Evolutionary conservation across 2,797 vertebrate genomes (phyloP).

Genomic region (Sebastes iracundus): DNA sequence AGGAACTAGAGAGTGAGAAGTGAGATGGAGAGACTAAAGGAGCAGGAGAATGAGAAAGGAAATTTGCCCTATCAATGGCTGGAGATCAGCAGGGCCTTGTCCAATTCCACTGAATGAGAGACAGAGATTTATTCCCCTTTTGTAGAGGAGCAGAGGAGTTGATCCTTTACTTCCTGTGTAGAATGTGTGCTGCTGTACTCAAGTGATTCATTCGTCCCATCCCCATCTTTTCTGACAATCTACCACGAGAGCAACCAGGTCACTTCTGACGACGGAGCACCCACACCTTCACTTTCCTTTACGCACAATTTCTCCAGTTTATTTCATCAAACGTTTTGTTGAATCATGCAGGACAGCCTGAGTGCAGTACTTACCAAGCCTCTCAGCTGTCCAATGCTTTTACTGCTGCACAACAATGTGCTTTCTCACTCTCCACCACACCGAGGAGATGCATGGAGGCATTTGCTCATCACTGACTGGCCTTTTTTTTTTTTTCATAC

Average conservation of each 20-base stretch:
- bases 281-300: background rate
- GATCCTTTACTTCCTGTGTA: conserved; percentile 25
- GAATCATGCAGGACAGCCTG: conserved; percentile 6
- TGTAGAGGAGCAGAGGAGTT: conserved; percentile 34
- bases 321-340: conserved; percentile 1
- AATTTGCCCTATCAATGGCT: conserved; percentile 42
- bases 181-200: conserved; percentile 7
- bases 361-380: conserved; percentile 1
- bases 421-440: conserved; percentile 32
- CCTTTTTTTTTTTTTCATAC: conserved; percentile 6
- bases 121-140: conserved; percentile 51
- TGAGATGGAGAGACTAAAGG: conserved; percentile 24
- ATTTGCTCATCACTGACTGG: conserved; percentile 33
- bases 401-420: conserved; percentile 40
- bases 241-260: background rate
- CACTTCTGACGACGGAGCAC: background rate
- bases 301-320: background rate
- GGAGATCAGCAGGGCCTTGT: conserved; percentile 48
- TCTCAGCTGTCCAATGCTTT: conserved; percentile 31
- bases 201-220: conserved; percentile 14
- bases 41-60: conserved; percentile 38
- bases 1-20: conserved; percentile 20
- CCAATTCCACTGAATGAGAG: conserved; percentile 48
- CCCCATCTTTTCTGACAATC: conserved; percentile 8
- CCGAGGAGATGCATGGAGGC: conserved; percentile 40